A percentile compares a stretch with the other conserved stretches of the same genome.
These are phyloP conservation scores for Temnothorax rugatulus DNA, from an alignment of 2,888 invertebrate genomes.

Conservation along the genomic window DNA sequence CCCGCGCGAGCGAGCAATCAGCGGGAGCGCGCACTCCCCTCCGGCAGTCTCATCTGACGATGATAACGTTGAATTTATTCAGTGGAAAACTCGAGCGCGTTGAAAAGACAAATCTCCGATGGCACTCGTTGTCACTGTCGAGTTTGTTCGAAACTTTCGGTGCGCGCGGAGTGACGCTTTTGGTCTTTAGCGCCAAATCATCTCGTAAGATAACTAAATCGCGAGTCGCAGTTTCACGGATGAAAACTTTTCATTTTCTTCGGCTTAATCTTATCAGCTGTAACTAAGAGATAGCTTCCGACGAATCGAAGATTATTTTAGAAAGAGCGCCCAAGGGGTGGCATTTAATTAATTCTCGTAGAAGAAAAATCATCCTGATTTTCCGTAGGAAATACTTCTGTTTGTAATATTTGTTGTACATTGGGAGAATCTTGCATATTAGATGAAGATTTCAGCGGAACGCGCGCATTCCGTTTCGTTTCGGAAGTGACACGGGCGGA, in stretches of 20 bases:
- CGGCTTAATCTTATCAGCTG: conserved; percentile 17
- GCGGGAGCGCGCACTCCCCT: conserved; percentile 36
- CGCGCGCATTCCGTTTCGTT: neutral
- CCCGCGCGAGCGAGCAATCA: conserved; percentile 66
- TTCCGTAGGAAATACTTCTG: neutral
- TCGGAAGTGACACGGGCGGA: conserved; percentile 5
- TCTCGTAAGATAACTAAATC: conserved; percentile 40
- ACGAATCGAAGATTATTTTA: neutral
- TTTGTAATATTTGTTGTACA: no score
- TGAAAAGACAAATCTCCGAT: conserved; percentile 59
- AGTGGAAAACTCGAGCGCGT: conserved; percentile 72
- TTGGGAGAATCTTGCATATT: neutral
- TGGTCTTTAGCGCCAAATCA: conserved; percentile 57
- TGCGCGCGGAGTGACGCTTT: conserved; percentile 33
- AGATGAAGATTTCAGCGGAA: conserved; percentile 6
- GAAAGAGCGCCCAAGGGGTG: neutral
- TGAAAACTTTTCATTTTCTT: neutral
- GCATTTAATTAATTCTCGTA: neutral
- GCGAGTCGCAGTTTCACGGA: neutral
- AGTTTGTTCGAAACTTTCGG: conserved; percentile 55
- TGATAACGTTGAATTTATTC: conserved; percentile 77
- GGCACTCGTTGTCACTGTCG: conserved; percentile 50
- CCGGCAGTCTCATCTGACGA: conserved; percentile 52
- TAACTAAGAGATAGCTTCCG: neutral
- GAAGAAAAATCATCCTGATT: neutral